phyloP scores from a whole-genome alignment of 2,797 vertebrate species.

The Glyptemys insculpta region DNA sequence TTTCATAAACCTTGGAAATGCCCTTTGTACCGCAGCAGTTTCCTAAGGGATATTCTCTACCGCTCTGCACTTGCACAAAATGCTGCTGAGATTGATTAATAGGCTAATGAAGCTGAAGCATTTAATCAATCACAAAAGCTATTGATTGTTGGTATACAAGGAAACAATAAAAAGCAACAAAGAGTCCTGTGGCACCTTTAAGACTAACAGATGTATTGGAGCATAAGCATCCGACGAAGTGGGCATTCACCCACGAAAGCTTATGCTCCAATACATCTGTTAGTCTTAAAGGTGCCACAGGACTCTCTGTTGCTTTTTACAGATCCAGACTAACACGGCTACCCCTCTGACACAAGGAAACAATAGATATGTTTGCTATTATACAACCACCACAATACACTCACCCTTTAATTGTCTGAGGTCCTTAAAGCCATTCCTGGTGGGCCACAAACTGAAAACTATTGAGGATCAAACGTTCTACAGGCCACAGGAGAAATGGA shows the following conservation, averaged over 20 bases:
- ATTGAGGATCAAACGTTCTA: neutral
- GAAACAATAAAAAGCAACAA: too few species aligned
- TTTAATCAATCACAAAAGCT: neutral
- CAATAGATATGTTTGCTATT: neutral
- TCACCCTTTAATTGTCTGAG: neutral
- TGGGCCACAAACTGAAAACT: neutral
- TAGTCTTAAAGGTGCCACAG: too few species aligned
- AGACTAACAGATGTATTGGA: too few species aligned
- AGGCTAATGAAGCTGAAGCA: constrained; percentile 18
- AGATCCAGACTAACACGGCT: too few species aligned
- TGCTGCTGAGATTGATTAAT: neutral
- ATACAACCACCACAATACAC: neutral
- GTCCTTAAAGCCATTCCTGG: neutral
- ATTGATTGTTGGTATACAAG: neutral
- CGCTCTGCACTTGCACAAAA: neutral
- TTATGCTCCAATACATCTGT: too few species aligned
- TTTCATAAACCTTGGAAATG: neutral
- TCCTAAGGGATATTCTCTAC: neutral
- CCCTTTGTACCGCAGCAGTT: neutral
- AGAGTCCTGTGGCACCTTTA: too few species aligned
- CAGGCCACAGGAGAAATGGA: neutral
- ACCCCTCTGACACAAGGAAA: too few species aligned
- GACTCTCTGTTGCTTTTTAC: too few species aligned
- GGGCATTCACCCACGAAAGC: too few species aligned
- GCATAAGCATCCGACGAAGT: too few species aligned